Evolutionary conservation across 2,797 vertebrate species (phyloP), one percentile per base, ranked within the genome.

Genomic region (Chloroceryle amazona): DNA sequence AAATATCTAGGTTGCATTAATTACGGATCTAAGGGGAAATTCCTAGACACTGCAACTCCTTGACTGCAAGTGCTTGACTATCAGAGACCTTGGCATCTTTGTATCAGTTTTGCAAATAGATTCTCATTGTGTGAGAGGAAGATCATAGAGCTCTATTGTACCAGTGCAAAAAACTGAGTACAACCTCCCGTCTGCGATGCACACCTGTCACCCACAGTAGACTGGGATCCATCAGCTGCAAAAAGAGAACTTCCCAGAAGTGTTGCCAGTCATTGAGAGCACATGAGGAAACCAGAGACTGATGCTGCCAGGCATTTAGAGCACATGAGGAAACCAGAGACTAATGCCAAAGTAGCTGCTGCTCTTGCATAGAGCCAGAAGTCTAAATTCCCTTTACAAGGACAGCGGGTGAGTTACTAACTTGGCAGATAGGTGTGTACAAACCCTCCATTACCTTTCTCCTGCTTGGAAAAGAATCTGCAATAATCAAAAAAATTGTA

Each of bases 161-260:
- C n/a, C 63, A 65, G 15, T 23, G 42, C 15, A 63, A 91, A 84
- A 93, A 42, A 46, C 25, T 13, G 11, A 86, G 47, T n/a, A 17
- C 33, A 58, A 92, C 41, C 14, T 85, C 55, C 22, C 55, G 29
- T n/a, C 26, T 62, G 44, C 25, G 72, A 82, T 20, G 54, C 21
- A 68, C 22, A 79, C 46, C 29, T 81, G 51, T 68, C 72, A 91
- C 25, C 54, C 82, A 61, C 20, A 73, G 58, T 9, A 75, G 76
- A 79, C 21, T 66, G 61, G 41, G n/a, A 78, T 75, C 54, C 68
- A 74, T 26, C 57, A 84, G 20, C 22, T 79, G 58, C 73, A 93
- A 86, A 90, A 93, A 79, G 25, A 75, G 47, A 81, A 67, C 47
- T 88, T 95, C 58, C 62, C 80, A 81, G 82, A 89, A 95, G 23